phyloP scores from a whole-genome alignment of 2,113 vertebrate species.

The Fulmarus glacialis region DNA sequence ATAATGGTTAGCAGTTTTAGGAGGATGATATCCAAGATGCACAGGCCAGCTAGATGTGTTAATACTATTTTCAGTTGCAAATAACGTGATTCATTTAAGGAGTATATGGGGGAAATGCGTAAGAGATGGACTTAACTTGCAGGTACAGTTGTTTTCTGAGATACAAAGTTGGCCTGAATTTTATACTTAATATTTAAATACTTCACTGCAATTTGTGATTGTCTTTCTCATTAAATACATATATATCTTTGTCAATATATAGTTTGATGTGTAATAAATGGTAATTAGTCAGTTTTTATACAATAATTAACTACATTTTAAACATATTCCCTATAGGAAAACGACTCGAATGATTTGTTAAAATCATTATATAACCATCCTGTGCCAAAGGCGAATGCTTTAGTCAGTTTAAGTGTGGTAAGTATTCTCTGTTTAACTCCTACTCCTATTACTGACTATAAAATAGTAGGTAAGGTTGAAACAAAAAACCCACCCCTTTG shows the following conservation, averaged over 20 bases:
- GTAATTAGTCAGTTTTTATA: background rate
- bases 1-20: background rate
- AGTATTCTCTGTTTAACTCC: slow-evolving; percentile 59
- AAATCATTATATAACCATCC: slow-evolving; percentile 88
- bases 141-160: background rate
- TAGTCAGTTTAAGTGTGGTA: slow-evolving; percentile 94
- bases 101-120: background rate
- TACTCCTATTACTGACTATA: background rate
- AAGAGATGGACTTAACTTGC: background rate
- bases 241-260: background rate
- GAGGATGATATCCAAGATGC: background rate
- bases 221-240: background rate
- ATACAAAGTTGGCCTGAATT: background rate
- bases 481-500: background rate
- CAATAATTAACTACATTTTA: background rate
- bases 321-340: slow-evolving; percentile 80
- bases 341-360: slow-evolving; percentile 92
- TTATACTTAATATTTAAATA: background rate
- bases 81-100: background rate
- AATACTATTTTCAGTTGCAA: background rate
- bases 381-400: slow-evolving; percentile 91
- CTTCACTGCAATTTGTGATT: background rate
- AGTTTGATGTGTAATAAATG: background rate
- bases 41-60: background rate
- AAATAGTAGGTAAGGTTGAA: background rate